Conservation (phyloP, 1,140 invertebrate genomes). For the Limonius californicus region DNA sequence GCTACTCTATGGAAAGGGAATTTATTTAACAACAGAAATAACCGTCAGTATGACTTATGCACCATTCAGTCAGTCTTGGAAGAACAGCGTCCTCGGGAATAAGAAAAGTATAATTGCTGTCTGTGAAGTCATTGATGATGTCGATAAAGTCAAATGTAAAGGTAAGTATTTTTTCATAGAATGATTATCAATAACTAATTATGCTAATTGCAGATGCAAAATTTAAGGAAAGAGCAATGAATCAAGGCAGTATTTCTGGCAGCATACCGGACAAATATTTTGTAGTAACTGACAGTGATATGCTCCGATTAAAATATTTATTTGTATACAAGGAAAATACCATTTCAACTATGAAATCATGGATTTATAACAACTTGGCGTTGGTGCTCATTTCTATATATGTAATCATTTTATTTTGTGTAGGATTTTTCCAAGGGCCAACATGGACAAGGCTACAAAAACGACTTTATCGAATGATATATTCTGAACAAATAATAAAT, state of each 20-base stretch:
- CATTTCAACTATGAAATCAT: neutral
- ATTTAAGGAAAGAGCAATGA: slow-evolving; percentile 42
- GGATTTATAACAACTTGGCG: neutral
- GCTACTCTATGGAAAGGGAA: slow-evolving; percentile 67
- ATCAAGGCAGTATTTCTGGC: slow-evolving; percentile 48
- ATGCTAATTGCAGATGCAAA: slow-evolving; percentile 40
- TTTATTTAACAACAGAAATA: slow-evolving; percentile 72
- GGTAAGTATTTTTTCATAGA: slow-evolving; percentile 19
- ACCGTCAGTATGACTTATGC: slow-evolving; percentile 65
- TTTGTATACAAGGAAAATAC: slow-evolving; percentile 65
- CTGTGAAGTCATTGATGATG: slow-evolving; percentile 73
- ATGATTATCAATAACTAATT: no score
- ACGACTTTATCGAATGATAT: no score
- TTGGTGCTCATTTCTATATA: neutral
- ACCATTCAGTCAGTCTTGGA: slow-evolving; percentile 68
- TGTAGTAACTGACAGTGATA: slow-evolving; percentile 70
- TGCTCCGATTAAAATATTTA: slow-evolving; percentile 72
- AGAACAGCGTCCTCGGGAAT: slow-evolving; percentile 65
- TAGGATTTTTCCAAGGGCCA: neutral
- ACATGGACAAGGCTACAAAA: no score
- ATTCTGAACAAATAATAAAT: no score
- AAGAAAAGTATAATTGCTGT: slow-evolving; percentile 72
- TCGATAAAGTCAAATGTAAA: slow-evolving; percentile 55
- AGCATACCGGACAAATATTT: slow-evolving; percentile 69
- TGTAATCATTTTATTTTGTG: slow-evolving; percentile 1